These are phyloP conservation scores for Helarctos malayanus DNA, from an alignment of 2,797 vertebrate genomes.

Conservation along the genomic window DNA sequence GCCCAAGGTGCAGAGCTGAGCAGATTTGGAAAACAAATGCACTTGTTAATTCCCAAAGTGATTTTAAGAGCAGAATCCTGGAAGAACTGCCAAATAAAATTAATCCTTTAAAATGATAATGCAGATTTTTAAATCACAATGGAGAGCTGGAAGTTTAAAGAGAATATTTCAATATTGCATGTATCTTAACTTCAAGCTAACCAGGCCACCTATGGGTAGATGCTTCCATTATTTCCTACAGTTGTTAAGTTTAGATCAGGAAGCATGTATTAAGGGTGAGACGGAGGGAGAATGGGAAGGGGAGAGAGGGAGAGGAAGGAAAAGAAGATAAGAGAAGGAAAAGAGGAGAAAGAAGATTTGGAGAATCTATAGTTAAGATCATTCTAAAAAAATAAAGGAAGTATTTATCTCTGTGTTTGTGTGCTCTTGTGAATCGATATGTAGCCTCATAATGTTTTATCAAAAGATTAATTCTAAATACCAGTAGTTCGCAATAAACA, in stretches of 20 bases:
- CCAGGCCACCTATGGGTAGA: not conserved
- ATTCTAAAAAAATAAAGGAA: slow-evolving; percentile 37
- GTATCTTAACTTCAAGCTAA: slow-evolving; percentile 47
- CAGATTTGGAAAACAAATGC: slow-evolving; percentile 60
- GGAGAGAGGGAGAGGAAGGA: not conserved
- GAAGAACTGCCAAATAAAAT: slow-evolving; percentile 63
- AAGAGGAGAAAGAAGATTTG: not conserved
- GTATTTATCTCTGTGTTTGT: not conserved
- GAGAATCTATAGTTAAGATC: not conserved
- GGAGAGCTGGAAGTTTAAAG: not conserved
- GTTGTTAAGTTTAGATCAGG: not conserved
- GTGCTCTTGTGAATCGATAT: slow-evolving; percentile 30
- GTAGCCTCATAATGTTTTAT: slow-evolving; percentile 59
- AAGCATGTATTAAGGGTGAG: not conserved
- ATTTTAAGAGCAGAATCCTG: slow-evolving; percentile 69
- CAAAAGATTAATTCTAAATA: slow-evolving; percentile 74
- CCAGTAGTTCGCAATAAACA: slow-evolving; percentile 71
- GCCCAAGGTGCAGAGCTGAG: slow-evolving; percentile 31
- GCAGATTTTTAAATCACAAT: slow-evolving; percentile 61
- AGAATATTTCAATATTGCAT: slow-evolving; percentile 14
- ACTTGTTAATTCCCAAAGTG: slow-evolving; percentile 72
- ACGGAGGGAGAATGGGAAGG: not conserved
- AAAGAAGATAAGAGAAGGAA: not conserved
- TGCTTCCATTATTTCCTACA: not conserved
- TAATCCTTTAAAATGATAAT: slow-evolving; percentile 77